Conservation (phyloP, 2,113 vertebrate species). For the Rousettus leschenaultii region DNA sequence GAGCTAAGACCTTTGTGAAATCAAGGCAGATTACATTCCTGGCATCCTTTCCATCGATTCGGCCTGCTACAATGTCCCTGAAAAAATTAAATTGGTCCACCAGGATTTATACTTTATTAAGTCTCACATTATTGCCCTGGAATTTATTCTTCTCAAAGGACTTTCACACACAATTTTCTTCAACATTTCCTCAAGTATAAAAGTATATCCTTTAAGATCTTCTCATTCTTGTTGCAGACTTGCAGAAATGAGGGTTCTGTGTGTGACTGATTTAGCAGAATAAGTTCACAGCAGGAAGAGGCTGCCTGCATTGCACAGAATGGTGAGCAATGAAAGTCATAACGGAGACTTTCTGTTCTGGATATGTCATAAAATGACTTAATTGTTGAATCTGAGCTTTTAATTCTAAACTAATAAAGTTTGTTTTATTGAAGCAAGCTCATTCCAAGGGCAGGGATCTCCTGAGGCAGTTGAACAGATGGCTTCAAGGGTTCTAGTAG, state of each 20-base stretch:
- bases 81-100: constrained; percentile 9
- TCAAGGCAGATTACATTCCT: not conserved
- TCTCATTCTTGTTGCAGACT: not conserved
- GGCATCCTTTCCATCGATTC: not conserved
- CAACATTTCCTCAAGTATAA: not conserved
- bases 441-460: not conserved
- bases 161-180: not conserved
- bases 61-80: not conserved
- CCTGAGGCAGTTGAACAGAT: not conserved
- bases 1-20: not conserved
- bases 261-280: not conserved
- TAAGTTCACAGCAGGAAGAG: not conserved
- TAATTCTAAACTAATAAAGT: not conserved
- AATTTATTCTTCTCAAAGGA: constrained; percentile 7
- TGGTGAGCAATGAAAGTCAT: not conserved
- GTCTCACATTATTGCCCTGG: not conserved
- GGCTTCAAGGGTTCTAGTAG: not conserved
- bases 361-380: not conserved
- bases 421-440: not conserved
- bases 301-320: not conserved
- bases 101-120: not conserved
- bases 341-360: not conserved
- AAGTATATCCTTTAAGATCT: not conserved
- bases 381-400: not conserved
- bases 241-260: not conserved